phyloP scores from a whole-genome alignment of 1,140 invertebrate species.

The Anastatus disparis region DNA sequence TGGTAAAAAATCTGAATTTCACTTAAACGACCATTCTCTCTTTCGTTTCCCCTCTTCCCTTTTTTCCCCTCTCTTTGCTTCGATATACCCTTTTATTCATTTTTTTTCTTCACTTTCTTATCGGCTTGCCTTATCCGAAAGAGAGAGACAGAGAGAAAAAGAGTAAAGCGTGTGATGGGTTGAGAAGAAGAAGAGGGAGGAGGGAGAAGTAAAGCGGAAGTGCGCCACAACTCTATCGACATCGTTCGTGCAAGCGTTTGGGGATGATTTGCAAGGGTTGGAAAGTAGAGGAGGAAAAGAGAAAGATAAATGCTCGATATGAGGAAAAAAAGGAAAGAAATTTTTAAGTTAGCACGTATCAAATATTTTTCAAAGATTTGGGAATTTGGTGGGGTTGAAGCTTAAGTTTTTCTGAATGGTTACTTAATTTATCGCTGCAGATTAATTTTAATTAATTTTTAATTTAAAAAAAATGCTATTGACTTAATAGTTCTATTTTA shows the following conservation, averaged over 20 bases:
- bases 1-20: slow-evolving; percentile 2
- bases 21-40: not conserved
- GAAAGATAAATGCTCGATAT: slow-evolving; percentile 34
- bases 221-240: slow-evolving; percentile 20
- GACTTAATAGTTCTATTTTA: too few relatives aligned
- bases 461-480: too few relatives aligned
- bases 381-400: too few relatives aligned
- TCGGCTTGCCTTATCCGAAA: not conserved
- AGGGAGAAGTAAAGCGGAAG: not conserved
- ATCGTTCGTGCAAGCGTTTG: not conserved
- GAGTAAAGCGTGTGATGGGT: not conserved
- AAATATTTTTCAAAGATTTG: too few relatives aligned
- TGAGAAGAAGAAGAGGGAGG: too few relatives aligned
- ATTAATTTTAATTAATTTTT: too few relatives aligned
- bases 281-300: slow-evolving; percentile 7
- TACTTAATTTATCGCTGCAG: too few relatives aligned
- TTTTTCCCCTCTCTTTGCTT: not conserved
- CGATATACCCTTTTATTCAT: too few relatives aligned
- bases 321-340: slow-evolving; percentile 8
- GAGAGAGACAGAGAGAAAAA: not conserved
- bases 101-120: not conserved
- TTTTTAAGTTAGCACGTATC: too few relatives aligned
- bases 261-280: not conserved
- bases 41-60: too few relatives aligned
- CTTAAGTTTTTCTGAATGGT: too few relatives aligned